Percentiles rank a stretch among this genome's conserved stretches.
Evolutionary conservation across 2,888 invertebrate species (phyloP).

Genomic region (Onthophagus sagittarius): DNA sequence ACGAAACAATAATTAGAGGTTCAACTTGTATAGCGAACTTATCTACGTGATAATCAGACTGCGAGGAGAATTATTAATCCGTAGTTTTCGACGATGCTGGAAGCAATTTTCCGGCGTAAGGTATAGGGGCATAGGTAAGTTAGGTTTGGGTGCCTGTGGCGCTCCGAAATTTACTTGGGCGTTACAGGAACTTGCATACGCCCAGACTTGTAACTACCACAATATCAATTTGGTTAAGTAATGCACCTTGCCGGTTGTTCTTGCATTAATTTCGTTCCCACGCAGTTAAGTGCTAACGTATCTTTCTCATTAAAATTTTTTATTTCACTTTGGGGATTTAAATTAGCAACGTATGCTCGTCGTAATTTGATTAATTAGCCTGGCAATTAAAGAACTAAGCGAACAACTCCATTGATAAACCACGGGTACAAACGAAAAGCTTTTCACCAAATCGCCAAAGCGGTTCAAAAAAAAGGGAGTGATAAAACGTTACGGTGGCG

Average conservation of each 20-base stretch:
- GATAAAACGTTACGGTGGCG: neutral
- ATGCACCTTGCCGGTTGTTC: neutral
- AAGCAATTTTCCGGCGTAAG: neutral
- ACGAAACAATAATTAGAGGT: neutral
- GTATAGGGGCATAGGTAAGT: neutral
- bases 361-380: neutral
- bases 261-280: neutral
- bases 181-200: neutral
- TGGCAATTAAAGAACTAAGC: neutral
- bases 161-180: neutral
- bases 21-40: neutral
- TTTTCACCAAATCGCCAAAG: neutral
- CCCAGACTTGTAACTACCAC: neutral
- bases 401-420: neutral
- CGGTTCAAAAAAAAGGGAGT: neutral
- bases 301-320: neutral
- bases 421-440: neutral
- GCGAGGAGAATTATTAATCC: neutral
- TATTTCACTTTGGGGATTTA: neutral
- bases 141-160: neutral
- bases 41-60: neutral
- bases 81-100: neutral
- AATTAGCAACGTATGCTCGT: too few species aligned
- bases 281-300: neutral
- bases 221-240: neutral